Percentiles rank a stretch among this genome's conserved stretches.
phyloP scores from a whole-genome alignment of 53 echinoderm and acorn worm genomes.

The Zoroaster sp. region DNA sequence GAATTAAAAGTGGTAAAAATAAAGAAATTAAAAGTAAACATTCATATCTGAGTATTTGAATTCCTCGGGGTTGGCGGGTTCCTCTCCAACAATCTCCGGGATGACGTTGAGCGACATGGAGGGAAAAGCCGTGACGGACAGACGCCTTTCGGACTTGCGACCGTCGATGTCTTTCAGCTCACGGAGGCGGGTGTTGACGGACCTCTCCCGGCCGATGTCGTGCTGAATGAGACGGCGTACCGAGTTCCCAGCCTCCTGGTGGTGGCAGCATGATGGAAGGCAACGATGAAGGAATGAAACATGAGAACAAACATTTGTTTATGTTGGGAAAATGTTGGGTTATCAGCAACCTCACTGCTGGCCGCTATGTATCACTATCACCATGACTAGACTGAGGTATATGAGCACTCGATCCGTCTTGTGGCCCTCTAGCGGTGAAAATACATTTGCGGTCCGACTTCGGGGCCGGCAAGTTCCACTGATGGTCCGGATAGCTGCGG shows the following conservation, averaged over 20 bases:
- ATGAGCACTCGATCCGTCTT: too few species aligned
- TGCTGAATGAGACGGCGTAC: constrained; percentile 28
- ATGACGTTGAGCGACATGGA: constrained; percentile 42
- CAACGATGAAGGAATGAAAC: not conserved
- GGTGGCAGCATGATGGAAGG: not conserved
- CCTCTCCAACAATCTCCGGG: constrained; percentile 46
- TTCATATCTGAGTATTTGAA: constrained; percentile 67
- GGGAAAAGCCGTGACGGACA: constrained; percentile 32
- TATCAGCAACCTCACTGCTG: too few species aligned
- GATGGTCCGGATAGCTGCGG: too few species aligned
- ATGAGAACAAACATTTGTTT: too few species aligned
- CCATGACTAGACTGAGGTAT: too few species aligned
- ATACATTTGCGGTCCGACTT: too few species aligned
- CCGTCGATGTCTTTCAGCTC: constrained; percentile 41
- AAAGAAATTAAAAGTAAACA: constrained; percentile 50
- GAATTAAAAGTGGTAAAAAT: too few species aligned
- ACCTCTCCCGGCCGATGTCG: constrained; percentile 44
- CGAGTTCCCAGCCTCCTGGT: constrained; percentile 28
- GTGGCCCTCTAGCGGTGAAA: too few species aligned
- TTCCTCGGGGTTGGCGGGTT: constrained; percentile 56
- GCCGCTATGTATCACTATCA: too few species aligned
- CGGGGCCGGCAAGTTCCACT: too few species aligned
- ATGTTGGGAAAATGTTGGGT: too few species aligned
- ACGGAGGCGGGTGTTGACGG: constrained; percentile 35
- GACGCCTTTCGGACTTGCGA: constrained; percentile 37